Conservation (phyloP, 2,113 vertebrate genomes). For the Baryphthengus martii region DNA sequence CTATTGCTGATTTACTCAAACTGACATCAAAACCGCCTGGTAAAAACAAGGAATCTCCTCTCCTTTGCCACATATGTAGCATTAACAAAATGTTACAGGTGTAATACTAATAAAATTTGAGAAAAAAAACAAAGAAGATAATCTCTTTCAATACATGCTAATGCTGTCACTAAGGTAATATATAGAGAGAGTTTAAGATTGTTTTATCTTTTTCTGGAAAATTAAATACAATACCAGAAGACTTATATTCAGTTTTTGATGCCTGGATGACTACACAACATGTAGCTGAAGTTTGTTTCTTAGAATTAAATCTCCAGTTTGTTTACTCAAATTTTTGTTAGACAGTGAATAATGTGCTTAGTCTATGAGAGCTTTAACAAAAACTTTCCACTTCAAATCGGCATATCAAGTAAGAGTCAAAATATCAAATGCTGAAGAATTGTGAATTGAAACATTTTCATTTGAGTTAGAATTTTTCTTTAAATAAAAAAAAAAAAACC, state of each 20-base stretch:
- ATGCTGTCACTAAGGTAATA: not conserved
- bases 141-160: not conserved
- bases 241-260: not conserved
- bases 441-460: not conserved
- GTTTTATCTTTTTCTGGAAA: not conserved
- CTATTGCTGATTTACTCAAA: not conserved
- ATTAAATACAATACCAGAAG: not conserved
- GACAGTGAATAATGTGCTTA: not conserved
- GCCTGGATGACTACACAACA: not conserved
- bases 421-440: not conserved
- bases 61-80: not conserved
- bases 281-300: not conserved
- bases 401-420: not conserved
- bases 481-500: not conserved
- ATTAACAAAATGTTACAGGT: not conserved
- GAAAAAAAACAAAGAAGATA: not conserved
- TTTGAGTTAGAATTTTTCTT: not conserved
- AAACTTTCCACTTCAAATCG: not conserved
- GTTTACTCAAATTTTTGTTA: not conserved
- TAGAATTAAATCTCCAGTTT: not conserved
- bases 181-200: not conserved
- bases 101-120: not conserved
- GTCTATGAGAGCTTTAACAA: not conserved
- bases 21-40: not conserved
- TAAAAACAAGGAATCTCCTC: not conserved